Percentiles rank a stretch among this genome's conserved stretches.
These are phyloP conservation scores for Eulemur mongoz DNA, from an alignment of 2,797 vertebrate genomes.

Conservation along the genomic window DNA sequence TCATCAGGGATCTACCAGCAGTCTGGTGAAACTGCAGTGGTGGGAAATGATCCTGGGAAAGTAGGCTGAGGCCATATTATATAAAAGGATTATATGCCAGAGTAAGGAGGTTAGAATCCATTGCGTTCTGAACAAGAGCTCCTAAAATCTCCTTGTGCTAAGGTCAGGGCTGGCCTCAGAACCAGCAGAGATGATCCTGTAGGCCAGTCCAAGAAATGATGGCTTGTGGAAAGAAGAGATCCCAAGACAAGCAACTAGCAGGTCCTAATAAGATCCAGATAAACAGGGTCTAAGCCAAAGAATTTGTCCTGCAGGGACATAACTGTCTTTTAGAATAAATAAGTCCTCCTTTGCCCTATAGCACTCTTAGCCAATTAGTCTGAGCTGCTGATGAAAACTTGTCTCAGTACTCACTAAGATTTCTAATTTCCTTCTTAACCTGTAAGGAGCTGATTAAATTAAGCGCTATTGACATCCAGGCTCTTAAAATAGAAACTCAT, in stretches of 20 bases:
- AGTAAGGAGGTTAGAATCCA: neutral
- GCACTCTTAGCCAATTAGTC: neutral
- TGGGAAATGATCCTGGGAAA: neutral
- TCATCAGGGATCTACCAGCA: neutral
- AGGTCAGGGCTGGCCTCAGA: neutral
- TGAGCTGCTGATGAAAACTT: constrained; percentile 44
- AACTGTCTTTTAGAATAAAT: constrained; percentile 6
- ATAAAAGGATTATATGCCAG: neutral
- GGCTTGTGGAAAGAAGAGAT: neutral
- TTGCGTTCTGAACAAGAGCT: neutral
- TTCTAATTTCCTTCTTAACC: constrained; percentile 66
- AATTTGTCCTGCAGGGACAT: neutral
- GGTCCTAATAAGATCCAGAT: neutral
- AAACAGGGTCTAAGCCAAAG: neutral
- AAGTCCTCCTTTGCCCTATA: neutral
- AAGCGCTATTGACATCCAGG: constrained; percentile 47
- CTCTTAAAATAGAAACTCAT: constrained; percentile 72
- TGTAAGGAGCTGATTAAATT: constrained; percentile 68
- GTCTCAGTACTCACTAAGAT: neutral
- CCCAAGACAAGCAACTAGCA: neutral
- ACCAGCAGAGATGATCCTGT: neutral
- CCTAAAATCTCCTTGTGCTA: neutral
- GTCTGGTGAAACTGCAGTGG: neutral
- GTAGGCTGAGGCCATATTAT: neutral
- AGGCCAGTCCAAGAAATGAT: neutral